Base-by-base conservation (phyloP, 2,113 vertebrate species). In the Mohoua ochrocephala region DNA sequence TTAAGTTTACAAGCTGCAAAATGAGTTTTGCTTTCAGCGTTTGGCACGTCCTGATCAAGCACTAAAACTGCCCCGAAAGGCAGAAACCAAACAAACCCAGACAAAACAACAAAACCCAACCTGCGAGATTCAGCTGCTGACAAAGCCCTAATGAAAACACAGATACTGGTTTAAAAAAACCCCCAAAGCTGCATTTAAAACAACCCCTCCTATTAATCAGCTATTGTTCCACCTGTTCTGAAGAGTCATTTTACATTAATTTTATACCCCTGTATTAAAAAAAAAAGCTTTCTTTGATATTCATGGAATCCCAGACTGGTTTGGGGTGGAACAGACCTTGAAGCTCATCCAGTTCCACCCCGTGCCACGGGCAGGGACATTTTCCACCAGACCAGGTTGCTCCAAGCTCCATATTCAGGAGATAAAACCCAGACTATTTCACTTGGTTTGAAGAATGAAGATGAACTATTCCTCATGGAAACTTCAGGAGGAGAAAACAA, bases 171-270 rank as follows among this genome's bases (percentile, higher is more conserved):
- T 60, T n/a, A 13, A 39, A 30, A 41, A n/a, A 39, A 30, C 4
- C 0, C 13, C 31, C 26, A 71, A 44, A 70, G 33, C 47, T 64
- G 68, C 53, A 50, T 39, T 91, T 45, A 77, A 84, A 33, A 70
- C 23, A 73, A n/a, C 37, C 21, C 5, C 27, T 4, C 54, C 15
- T n/a, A 28, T 35, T 39, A 63, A 61, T 27, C 30, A 59, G 27
- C 5, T 83, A 20, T 7, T 85, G 30, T 50, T 87, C 50, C n/a
- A 45, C 30, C 15, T 39, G 23, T 39, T 69, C 47, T 37, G 27
- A 39, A 92, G 42, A 59, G 18, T 35, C 10, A 67, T 35, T 68
- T 35, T 6, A 31, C 9, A 91, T 96, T 97, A 68, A 97, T 97
- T 98, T 97, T 91, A 95, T 90, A 94, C 22, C 23, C 35, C 28